Conservation (phyloP, 1,140 invertebrate genomes). For the Drosophila chauvacae region DNA sequence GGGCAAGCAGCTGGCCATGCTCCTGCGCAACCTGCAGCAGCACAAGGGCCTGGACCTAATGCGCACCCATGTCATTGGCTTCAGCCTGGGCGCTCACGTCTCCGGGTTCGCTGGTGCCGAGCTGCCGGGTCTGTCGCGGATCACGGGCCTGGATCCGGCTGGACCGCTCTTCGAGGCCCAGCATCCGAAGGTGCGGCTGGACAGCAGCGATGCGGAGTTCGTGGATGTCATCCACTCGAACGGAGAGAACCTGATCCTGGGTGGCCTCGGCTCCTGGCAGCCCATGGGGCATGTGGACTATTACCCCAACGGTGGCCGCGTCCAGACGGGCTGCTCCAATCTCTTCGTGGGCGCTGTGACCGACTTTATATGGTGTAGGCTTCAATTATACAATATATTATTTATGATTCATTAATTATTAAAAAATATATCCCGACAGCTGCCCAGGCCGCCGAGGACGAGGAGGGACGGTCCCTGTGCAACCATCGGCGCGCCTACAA, state of each 20-base stretch:
- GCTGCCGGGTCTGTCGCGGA: conserved; percentile 92
- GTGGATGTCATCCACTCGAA: conserved; percentile 98
- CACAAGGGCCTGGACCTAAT: conserved; percentile 80
- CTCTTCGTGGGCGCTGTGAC: conserved; percentile 95
- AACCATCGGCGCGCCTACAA: conserved; percentile 96
- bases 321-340: conserved; percentile 94
- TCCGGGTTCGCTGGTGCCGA: conserved; percentile 96
- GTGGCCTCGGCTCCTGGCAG: conserved; percentile 93
- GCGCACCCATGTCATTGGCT: conserved; percentile 95
- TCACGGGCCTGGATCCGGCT: conserved; percentile 95
- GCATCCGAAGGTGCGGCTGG: conserved; percentile 91
- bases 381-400: too few relatives aligned
- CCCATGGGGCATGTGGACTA: conserved; percentile 96
- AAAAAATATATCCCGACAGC: conserved; percentile 31
- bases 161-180: conserved; percentile 95
- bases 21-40: conserved; percentile 86
- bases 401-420: background rate
- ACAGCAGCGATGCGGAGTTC: conserved; percentile 93
- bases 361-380: conserved; percentile 94
- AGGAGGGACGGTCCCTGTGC: conserved; percentile 94
- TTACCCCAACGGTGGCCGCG: conserved; percentile 95
- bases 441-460: conserved; percentile 89
- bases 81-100: conserved; percentile 95
- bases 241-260: conserved; percentile 93
- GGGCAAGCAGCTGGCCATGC: conserved; percentile 93